Base-by-base conservation (phyloP, 2,113 vertebrate genomes). In the Amazona vittata region DNA sequence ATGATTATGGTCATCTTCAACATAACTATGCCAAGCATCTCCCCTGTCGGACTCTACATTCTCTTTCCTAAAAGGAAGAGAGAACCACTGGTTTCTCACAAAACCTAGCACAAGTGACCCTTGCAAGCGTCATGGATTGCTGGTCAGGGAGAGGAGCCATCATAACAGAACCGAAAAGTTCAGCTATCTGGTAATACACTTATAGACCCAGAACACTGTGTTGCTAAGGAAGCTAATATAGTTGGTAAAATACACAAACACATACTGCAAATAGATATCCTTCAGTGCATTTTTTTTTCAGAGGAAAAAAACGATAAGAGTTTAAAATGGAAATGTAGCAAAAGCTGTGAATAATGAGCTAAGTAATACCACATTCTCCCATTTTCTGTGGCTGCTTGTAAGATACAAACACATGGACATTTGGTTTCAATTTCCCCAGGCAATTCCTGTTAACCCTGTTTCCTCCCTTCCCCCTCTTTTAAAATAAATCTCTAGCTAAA, bases 401-500 rank as follows among this genome's bases (percentile, higher is more conserved):
- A 83, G 55, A 77, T 28, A 70, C 69, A 69, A 86, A 95, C 53
- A 97, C 64, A 93, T 7, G 50, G 83, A 93, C 69, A 65, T 91
- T 91, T 73, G 86, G 77, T 64, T 96, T 93, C 69, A 96, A 83
- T 91, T 93, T 94, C 95, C 94, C 87, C 80, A 86, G 87, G 74
- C 77, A 93, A 67, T 87, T 96, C 83, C 53, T 73, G 53, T 96
- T 96, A 96, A 83, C 94, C 74, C 93, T 65, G 74, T 84, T 95
- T 89, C 81, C 69, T 89, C 86, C 73, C 91, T 86, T 79, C 89
- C 95, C n/a, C 60, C 78, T 93, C 69, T 88, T 96, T 89, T 87
- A 90, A 90, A 87, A 76, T 80, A 95, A 89, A 95, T 68, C 64
- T 86, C 90, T 35, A 84, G 78, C 67, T 96, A 96, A 97, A 94